A percentile compares a stretch with the other conserved stretches of the same genome.
phyloP scores from a whole-genome alignment of 2,888 invertebrate genomes.

The Drosophila niveifrons region DNA sequence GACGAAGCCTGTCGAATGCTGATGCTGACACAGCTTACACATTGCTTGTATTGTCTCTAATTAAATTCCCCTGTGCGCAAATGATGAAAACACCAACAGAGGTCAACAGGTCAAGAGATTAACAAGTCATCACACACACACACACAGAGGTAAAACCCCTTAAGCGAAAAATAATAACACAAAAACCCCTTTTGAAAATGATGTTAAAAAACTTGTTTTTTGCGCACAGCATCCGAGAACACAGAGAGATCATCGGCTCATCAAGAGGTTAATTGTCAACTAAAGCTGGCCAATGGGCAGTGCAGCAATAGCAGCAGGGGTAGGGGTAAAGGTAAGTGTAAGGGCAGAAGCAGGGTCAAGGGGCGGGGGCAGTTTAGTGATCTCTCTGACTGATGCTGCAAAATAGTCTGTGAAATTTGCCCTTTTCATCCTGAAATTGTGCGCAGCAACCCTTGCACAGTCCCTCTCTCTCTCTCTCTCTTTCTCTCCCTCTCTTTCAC shows the following conservation, averaged over 20 bases:
- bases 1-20: conserved; percentile 38
- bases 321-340: not conserved
- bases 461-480: not conserved
- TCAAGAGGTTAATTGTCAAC: conserved; percentile 58
- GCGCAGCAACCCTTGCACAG: conserved; percentile 32
- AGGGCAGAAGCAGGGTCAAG: not conserved
- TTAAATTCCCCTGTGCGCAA: conserved; percentile 58
- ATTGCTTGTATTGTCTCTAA: conserved; percentile 34
- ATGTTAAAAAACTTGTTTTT: conserved; percentile 56
- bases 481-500: not conserved
- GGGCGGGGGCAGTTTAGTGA: conserved; percentile 21
- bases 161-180: not conserved
- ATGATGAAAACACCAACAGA: conserved; percentile 16
- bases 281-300: conserved; percentile 48
- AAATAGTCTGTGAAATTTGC: conserved; percentile 54
- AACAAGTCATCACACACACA: too few relatives aligned
- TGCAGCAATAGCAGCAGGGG: not conserved
- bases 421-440: conserved; percentile 61
- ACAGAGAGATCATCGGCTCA: conserved; percentile 47
- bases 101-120: conserved; percentile 57
- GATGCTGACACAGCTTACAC: conserved; percentile 17
- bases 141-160: conserved; percentile 21
- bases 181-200: conserved; percentile 39
- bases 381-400: conserved; percentile 59
- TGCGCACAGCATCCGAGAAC: conserved; percentile 56